Evolutionary conservation across 2,797 vertebrate species (phyloP).

Genomic region (Apodemus agrarius): DNA sequence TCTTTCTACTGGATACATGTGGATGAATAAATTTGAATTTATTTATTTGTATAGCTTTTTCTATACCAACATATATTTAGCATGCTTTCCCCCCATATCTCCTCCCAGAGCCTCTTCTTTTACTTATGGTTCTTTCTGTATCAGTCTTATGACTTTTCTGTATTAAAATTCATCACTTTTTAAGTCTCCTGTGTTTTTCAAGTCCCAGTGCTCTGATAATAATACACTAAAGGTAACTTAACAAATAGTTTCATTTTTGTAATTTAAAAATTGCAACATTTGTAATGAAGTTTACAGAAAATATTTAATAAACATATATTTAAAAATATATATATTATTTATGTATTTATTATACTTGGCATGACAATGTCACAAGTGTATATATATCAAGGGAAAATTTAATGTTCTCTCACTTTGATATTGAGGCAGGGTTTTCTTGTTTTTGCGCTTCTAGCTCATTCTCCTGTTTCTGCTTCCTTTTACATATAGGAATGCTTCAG

Average conservation of each 20-base stretch:
- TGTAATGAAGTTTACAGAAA: not conserved
- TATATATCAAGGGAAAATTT: not conserved
- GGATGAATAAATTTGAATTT: not conserved
- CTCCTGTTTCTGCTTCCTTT: not conserved
- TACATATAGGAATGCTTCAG: not conserved
- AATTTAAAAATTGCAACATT: not conserved
- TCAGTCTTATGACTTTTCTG: not conserved
- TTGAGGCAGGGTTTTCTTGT: not conserved
- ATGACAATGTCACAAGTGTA: too few relatives aligned
- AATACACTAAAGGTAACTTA: not conserved
- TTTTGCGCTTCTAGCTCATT: not conserved
- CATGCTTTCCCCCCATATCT: too few relatives aligned
- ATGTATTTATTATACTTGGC: not conserved
- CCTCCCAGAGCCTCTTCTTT: too few relatives aligned
- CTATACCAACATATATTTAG: not conserved
- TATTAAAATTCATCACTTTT: not conserved
- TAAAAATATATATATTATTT: too few relatives aligned
- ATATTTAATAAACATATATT: not conserved
- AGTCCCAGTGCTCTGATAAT: not conserved
- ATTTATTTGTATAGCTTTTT: not conserved
- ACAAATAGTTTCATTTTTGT: not conserved
- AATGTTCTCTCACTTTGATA: not conserved
- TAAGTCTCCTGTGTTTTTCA: not conserved
- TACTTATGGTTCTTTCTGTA: not conserved
- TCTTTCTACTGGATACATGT: not conserved